These are phyloP conservation scores for Patella pellucida DNA, from an alignment of 2,888 invertebrate genomes.

Conservation along the genomic window DNA sequence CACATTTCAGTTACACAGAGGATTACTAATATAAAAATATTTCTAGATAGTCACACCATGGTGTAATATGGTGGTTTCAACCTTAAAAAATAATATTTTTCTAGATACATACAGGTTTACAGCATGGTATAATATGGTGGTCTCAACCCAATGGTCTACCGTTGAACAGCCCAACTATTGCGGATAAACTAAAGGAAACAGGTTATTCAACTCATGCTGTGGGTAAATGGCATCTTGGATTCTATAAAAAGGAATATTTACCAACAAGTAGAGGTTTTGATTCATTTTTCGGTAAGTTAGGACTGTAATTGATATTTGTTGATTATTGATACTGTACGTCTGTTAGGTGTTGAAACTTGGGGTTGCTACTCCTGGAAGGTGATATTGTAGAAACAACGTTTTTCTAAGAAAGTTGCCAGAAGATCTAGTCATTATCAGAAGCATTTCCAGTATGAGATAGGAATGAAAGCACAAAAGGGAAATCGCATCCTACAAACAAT, in stretches of 20 bases:
- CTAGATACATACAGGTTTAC: conserved; percentile 47
- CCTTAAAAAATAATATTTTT: conserved; percentile 30
- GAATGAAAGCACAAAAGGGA: too few relatives aligned
- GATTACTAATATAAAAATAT: too few relatives aligned
- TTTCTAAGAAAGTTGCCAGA: too few relatives aligned
- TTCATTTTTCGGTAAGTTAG: conserved; percentile 61
- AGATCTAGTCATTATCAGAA: too few relatives aligned
- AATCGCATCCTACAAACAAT: too few relatives aligned
- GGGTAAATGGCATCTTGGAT: conserved; percentile 72
- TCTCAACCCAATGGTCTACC: conserved; percentile 52
- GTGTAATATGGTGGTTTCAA: conserved; percentile 48
- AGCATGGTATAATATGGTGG: conserved; percentile 52
- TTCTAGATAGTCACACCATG: conserved; percentile 48
- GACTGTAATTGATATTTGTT: neutral
- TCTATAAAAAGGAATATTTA: conserved; percentile 69
- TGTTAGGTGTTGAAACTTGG: neutral
- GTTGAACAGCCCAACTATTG: conserved; percentile 46
- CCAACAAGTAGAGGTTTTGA: conserved; percentile 71
- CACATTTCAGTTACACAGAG: too few relatives aligned
- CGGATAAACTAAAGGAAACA: conserved; percentile 44
- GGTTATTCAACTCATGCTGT: conserved; percentile 57
- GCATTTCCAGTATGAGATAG: too few relatives aligned
- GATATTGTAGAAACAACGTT: too few relatives aligned
- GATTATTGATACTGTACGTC: neutral
- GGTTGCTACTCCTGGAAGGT: neutral